These are phyloP conservation scores for Hypercompe scribonia DNA, from an alignment of 2,888 invertebrate species.

Conservation along the genomic window DNA sequence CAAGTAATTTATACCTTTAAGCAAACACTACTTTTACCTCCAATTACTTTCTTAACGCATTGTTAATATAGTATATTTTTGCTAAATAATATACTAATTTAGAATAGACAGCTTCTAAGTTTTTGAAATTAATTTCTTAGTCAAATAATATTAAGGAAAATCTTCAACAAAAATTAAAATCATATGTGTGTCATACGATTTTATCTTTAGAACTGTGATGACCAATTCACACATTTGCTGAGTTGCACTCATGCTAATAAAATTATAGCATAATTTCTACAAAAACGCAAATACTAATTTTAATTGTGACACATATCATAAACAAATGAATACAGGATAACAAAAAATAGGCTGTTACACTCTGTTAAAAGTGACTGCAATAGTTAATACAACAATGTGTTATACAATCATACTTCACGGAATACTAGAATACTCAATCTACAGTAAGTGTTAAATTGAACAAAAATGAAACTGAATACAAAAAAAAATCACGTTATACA, in stretches of 20 bases:
- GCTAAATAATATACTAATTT: too few relatives aligned
- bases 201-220: background rate
- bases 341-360: too few relatives aligned
- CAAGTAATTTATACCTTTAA: background rate
- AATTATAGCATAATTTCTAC: too few relatives aligned
- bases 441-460: background rate
- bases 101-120: too few relatives aligned
- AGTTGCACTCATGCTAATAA: background rate
- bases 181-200: background rate
- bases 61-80: too few relatives aligned
- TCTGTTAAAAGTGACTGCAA: background rate
- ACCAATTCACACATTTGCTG: background rate
- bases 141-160: background rate
- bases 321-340: too few relatives aligned
- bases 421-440: background rate
- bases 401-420: background rate
- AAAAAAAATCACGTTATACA: background rate
- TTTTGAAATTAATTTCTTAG: background rate
- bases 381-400: background rate
- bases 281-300: background rate
- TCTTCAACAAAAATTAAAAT: background rate
- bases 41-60: background rate
- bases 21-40: background rate
- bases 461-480: background rate
- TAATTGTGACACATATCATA: background rate